Evolutionary conservation across 92 coral and sea anemone species (phyloP).

Genomic region (Bergia puertoricense): DNA sequence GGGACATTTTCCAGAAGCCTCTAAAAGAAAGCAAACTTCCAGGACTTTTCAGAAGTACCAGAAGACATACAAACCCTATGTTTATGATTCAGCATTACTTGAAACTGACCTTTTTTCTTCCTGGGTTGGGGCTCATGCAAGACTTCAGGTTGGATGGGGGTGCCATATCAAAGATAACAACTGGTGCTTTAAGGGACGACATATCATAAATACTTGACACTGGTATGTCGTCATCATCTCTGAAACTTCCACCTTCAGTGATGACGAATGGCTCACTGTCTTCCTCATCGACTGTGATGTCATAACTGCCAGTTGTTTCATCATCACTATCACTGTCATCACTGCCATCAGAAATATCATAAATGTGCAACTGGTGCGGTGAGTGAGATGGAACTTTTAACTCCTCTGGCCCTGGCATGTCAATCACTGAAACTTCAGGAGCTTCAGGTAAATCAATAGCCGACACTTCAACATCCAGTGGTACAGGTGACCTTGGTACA

Average conservation of each 20-base stretch:
- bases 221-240: conserved; percentile 65
- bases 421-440: conserved; percentile 78
- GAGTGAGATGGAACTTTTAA: conserved; percentile 32
- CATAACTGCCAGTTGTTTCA: conserved; percentile 78
- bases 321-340: conserved; percentile 66
- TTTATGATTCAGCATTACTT: not conserved
- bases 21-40: no score
- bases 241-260: conserved; percentile 38
- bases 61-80: no score
- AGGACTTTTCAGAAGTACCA: no score
- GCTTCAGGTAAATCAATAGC: conserved; percentile 31
- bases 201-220: conserved; percentile 64
- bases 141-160: conserved; percentile 63
- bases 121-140: conserved; percentile 60
- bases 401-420: conserved; percentile 62
- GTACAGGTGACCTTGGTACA: conserved; percentile 56
- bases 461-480: conserved; percentile 34
- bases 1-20: no score
- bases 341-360: conserved; percentile 46
- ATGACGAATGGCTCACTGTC: conserved; percentile 43
- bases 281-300: conserved; percentile 59
- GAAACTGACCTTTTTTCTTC: conserved; percentile 39
- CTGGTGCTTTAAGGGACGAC: conserved; percentile 56
- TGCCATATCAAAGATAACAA: conserved; percentile 69
- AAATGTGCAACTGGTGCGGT: conserved; percentile 20